Conservation (phyloP, 2,113 vertebrate genomes). For the Monopterus albus region DNA sequence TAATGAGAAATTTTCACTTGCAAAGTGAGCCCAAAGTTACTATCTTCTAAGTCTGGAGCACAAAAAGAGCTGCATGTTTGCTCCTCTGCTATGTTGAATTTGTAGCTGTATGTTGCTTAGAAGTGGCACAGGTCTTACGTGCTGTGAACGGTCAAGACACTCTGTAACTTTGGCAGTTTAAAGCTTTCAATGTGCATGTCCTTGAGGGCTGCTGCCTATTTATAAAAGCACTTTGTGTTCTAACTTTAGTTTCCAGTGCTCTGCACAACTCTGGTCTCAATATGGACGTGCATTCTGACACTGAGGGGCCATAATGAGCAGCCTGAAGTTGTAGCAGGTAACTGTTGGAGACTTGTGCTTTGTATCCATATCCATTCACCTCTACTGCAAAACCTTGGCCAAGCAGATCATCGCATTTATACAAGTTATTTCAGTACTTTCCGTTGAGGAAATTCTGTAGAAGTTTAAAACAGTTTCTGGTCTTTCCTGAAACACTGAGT, state of each 20-base stretch:
- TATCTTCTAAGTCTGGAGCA: too few relatives aligned
- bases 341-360: neutral
- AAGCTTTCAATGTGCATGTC: slow-evolving; percentile 43
- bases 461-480: neutral
- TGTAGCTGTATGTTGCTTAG: neutral
- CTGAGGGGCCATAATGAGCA: slow-evolving; percentile 41
- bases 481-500: neutral
- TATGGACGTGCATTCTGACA: slow-evolving; percentile 58
- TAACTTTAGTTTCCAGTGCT: slow-evolving; percentile 56
- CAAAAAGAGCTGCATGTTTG: too few relatives aligned
- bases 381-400: too few relatives aligned
- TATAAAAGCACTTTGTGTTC: slow-evolving; percentile 67
- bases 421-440: neutral
- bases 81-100: too few relatives aligned
- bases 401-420: neutral
- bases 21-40: neutral
- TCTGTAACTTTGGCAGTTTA: slow-evolving; percentile 38
- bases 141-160: slow-evolving; percentile 23
- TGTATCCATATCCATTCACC: slow-evolving; percentile 7
- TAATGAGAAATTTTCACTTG: too few relatives aligned
- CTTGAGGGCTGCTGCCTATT: slow-evolving; percentile 52
- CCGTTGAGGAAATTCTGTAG: neutral
- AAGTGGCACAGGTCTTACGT: slow-evolving; percentile 17
- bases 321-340: slow-evolving; percentile 20
- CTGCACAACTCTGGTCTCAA: slow-evolving; percentile 42